A percentile compares a stretch with the other conserved stretches of the same genome.
Conservation (phyloP, 1,140 invertebrate genomes). For the Mesaphorura yosii region DNA sequence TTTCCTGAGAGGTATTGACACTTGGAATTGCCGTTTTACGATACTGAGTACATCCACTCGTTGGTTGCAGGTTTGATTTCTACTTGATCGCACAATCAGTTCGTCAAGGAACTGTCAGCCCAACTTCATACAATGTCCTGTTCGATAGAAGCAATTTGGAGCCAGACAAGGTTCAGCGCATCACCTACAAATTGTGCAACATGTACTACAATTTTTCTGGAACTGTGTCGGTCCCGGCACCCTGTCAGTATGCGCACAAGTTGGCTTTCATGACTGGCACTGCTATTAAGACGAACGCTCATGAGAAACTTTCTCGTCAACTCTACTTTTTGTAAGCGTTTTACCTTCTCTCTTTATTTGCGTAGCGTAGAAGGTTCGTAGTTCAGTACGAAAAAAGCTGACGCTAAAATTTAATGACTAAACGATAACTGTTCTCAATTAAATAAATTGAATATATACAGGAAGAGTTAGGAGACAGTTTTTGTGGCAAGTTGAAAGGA, state of each 20-base stretch:
- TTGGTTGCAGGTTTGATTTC: constrained; percentile 47
- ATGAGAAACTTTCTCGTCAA: not conserved
- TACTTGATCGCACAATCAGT: constrained; percentile 66
- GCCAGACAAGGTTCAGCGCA: constrained; percentile 54
- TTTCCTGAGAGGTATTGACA: constrained; percentile 39
- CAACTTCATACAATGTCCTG: constrained; percentile 67
- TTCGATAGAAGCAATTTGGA: constrained; percentile 47
- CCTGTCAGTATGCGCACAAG: constrained; percentile 63
- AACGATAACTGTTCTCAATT: no score
- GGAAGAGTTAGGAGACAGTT: no score
- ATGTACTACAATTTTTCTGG: constrained; percentile 67
- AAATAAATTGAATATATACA: no score
- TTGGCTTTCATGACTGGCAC: constrained; percentile 18
- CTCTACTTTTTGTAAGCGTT: constrained; percentile 16
- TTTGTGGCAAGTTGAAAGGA: no score
- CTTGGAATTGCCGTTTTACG: no score
- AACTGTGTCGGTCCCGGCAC: constrained; percentile 57
- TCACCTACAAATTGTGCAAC: constrained; percentile 66
- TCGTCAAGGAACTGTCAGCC: constrained; percentile 62
- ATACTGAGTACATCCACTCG: no score
- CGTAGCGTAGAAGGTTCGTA: no score
- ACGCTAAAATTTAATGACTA: no score
- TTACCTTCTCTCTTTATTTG: no score
- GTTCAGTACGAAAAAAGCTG: no score
- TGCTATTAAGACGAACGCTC: not conserved